Percentiles rank a stretch among this genome's conserved stretches.
These are phyloP conservation scores for Sinotaia quadrata DNA, from an alignment of 2,888 invertebrate genomes.

Conservation along the genomic window DNA sequence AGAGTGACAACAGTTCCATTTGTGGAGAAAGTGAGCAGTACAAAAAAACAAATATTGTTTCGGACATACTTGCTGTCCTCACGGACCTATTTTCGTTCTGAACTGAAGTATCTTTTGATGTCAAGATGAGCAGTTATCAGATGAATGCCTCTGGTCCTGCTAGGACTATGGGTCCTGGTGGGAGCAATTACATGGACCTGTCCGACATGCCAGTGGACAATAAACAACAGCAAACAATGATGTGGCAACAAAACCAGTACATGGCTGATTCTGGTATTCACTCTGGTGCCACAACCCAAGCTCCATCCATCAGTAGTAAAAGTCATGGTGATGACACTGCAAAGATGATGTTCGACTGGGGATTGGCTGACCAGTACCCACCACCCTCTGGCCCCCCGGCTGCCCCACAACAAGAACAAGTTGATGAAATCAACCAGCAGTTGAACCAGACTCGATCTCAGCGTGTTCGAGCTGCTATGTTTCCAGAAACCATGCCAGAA, in stretches of 20 bases:
- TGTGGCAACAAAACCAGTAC: conserved; percentile 97
- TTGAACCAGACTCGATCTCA: conserved; percentile 95
- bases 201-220: conserved; percentile 65
- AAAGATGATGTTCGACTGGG: conserved; percentile 84
- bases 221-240: conserved; percentile 80
- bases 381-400: too few relatives aligned
- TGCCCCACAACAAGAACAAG: conserved; percentile 82
- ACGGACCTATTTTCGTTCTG: too few relatives aligned
- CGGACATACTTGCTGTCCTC: too few relatives aligned
- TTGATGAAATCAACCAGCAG: conserved; percentile 97
- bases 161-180: conserved; percentile 54
- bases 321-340: conserved; percentile 58
- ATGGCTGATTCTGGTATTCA: conserved; percentile 94
- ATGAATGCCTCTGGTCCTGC: too few relatives aligned
- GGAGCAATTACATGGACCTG: conserved; percentile 64
- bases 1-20: conserved; percentile 64
- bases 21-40: conserved; percentile 64
- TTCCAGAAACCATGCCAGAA: conserved; percentile 97
- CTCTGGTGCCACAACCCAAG: conserved; percentile 94
- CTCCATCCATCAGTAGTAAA: conserved; percentile 92
- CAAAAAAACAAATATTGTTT: too few relatives aligned
- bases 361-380: conserved; percentile 80
- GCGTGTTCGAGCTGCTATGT: conserved; percentile 98
- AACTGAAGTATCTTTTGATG: too few relatives aligned
- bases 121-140: too few relatives aligned